These are phyloP conservation scores for Sycophaga agraensis DNA, from an alignment of 1,140 invertebrate genomes.

Conservation along the genomic window DNA sequence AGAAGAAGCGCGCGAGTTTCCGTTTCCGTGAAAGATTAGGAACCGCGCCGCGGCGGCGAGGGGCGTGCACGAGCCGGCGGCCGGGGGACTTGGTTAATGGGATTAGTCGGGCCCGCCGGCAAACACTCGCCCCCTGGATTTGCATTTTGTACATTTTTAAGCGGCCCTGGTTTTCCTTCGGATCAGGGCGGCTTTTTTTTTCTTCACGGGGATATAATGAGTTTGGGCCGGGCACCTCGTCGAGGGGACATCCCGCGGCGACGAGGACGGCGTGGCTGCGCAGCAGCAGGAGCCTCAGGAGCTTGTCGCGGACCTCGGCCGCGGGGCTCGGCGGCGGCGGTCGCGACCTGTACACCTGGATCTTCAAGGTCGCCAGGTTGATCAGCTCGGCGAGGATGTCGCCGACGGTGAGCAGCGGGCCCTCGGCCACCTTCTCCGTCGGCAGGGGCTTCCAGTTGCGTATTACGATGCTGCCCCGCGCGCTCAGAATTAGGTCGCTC, in stretches of 20 bases:
- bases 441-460: constrained; percentile 92
- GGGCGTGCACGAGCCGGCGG: constrained; percentile 5
- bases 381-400: constrained; percentile 91
- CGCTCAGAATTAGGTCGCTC: constrained; percentile 53
- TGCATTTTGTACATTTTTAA: constrained; percentile 59
- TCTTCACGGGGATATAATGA: neutral
- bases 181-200: no score
- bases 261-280: constrained; percentile 85
- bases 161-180: no score
- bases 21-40: constrained; percentile 49
- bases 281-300: constrained; percentile 81
- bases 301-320: constrained; percentile 89
- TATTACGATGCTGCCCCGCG: constrained; percentile 80
- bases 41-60: neutral
- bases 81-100: constrained; percentile 58
- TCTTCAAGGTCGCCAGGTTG: constrained; percentile 84
- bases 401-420: constrained; percentile 80
- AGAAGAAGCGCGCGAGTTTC: constrained; percentile 39
- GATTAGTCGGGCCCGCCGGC: constrained; percentile 48
- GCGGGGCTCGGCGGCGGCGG: constrained; percentile 66
- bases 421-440: constrained; percentile 87
- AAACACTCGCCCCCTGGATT: constrained; percentile 54
- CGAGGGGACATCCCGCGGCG: constrained; percentile 86
- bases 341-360: constrained; percentile 82
- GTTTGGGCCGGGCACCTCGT: constrained; percentile 69